Evolutionary conservation across 2,888 invertebrate species (phyloP).

Genomic region (Apamea crenata): DNA sequence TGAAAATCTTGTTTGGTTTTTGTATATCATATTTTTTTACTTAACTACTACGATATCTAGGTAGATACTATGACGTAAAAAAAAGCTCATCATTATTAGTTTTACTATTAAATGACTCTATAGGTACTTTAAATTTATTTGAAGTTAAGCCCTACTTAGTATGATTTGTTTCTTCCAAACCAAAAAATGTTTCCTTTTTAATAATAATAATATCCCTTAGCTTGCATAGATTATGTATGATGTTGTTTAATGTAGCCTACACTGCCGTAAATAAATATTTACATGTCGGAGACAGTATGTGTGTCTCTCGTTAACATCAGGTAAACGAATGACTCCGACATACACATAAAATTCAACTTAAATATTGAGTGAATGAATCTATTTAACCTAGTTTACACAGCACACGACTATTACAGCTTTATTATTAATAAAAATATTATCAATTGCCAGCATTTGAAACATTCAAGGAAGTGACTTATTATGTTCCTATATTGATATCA

Average conservation of each 20-base stretch:
- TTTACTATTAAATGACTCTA: not conserved
- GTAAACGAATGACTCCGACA: too few relatives aligned
- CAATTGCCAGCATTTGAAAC: slow-evolving; percentile 13
- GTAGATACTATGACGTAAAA: not conserved
- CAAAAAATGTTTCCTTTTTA: not conserved
- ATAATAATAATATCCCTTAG: too few relatives aligned
- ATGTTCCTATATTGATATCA: slow-evolving; percentile 33
- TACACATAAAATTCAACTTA: not conserved
- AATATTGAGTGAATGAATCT: not conserved
- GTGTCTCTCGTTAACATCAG: too few relatives aligned
- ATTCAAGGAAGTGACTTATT: slow-evolving; percentile 35
- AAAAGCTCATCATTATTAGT: not conserved
- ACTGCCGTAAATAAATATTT: not conserved
- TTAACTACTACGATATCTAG: too few relatives aligned
- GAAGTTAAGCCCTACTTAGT: not conserved
- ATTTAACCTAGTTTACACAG: not conserved
- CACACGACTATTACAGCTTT: not conserved
- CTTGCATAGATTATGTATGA: not conserved
- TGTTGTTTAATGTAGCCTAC: too few relatives aligned
- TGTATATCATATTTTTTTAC: too few relatives aligned
- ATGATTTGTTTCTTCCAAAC: not conserved
- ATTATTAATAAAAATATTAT: slow-evolving; percentile 24
- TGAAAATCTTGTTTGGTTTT: not conserved
- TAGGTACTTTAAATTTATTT: not conserved
- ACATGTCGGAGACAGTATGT: too few relatives aligned